These are phyloP conservation scores for Cassiopea xamachana DNA, from an alignment of 30 jellyfish, hydroid and myxozoan genomes.

Conservation along the genomic window DNA sequence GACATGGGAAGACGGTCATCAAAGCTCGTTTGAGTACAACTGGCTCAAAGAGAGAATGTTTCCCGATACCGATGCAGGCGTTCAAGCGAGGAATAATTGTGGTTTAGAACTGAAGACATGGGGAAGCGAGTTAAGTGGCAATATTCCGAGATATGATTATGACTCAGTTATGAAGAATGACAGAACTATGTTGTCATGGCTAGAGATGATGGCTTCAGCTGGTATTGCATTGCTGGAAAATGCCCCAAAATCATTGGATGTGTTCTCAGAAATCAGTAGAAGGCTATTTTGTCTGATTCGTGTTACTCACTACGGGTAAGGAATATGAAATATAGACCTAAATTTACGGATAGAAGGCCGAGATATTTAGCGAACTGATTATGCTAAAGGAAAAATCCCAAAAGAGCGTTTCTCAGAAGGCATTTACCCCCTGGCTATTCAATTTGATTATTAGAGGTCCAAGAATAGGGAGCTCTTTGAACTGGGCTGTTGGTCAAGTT, in stretches of 20 bases:
- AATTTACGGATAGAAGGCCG: no score
- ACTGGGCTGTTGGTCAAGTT: no score
- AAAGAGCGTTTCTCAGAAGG: no score
- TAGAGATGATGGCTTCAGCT: slow-evolving; percentile 47
- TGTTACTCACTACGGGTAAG: slow-evolving; percentile 65
- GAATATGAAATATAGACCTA: no score
- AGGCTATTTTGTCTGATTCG: slow-evolving; percentile 21
- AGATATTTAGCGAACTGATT: no score
- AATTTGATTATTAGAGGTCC: no score
- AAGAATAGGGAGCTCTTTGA: no score
- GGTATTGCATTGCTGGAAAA: slow-evolving; percentile 77
- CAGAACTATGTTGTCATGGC: slow-evolving; percentile 22
- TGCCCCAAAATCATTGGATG: slow-evolving; percentile 63
- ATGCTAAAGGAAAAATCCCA: no score
- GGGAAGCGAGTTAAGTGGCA: slow-evolving; percentile 61
- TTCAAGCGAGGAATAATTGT: slow-evolving; percentile 41
- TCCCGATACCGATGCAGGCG: slow-evolving; percentile 52
- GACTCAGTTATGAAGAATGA: slow-evolving; percentile 39
- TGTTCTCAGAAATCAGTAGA: background rate
- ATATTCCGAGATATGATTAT: slow-evolving; percentile 53
- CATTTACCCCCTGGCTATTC: no score
- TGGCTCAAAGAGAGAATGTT: slow-evolving; percentile 75
- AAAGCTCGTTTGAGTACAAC: slow-evolving; percentile 31
- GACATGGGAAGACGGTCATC: slow-evolving; percentile 84
- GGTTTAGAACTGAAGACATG: slow-evolving; percentile 40